Percentiles rank a stretch among this genome's conserved stretches.
phyloP scores from a whole-genome alignment of 1,140 invertebrate genomes.

The Telenomus remus region DNA sequence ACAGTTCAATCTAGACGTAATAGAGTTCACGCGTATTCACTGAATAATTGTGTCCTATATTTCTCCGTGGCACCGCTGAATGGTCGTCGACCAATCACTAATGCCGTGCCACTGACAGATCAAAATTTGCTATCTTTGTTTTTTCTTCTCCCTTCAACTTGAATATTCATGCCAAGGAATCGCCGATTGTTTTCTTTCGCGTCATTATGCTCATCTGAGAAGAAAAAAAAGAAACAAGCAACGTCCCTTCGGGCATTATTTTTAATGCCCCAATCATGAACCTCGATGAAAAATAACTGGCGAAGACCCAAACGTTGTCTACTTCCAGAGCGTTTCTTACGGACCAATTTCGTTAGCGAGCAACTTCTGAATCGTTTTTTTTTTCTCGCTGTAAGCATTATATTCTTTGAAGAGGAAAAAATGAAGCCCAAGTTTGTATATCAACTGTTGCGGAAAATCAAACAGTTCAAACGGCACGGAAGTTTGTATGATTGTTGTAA shows the following conservation, averaged over 20 bases:
- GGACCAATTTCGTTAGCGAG: no score
- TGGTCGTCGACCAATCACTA: constrained; percentile 54
- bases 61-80: constrained; percentile 45
- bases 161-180: constrained; percentile 28
- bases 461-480: not conserved
- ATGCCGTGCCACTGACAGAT: constrained; percentile 46
- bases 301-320: no score
- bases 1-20: constrained; percentile 65
- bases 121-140: constrained; percentile 23
- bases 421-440: not conserved
- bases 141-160: no score
- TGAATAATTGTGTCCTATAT: constrained; percentile 52
- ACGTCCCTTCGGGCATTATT: no score
- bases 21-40: constrained; percentile 59
- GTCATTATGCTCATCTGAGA: not conserved
- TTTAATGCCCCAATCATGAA: no score
- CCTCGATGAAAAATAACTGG: no score
- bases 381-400: no score
- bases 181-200: constrained; percentile 17
- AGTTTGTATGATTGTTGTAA: not conserved
- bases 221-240: no score
- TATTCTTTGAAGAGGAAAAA: no score
- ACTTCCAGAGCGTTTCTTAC: no score
- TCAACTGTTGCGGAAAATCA: constrained; percentile 1
- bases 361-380: no score